Percentiles rank a stretch among this genome's conserved stretches.
Evolutionary conservation across 2,113 vertebrate species (phyloP).

Genomic region (Macrotis lagotis): DNA sequence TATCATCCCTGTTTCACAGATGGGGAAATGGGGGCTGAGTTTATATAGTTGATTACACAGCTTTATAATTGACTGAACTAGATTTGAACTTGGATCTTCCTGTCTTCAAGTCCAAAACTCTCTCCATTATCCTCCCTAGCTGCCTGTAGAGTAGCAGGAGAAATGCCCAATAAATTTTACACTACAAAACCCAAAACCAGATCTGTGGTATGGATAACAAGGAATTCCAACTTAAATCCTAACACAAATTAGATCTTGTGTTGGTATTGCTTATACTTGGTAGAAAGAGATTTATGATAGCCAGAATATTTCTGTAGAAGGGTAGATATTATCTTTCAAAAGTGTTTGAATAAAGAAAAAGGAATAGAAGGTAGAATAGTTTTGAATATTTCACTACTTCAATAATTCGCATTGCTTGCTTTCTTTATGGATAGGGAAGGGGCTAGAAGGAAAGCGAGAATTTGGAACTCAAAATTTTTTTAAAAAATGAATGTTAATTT

Average conservation of each 20-base stretch:
- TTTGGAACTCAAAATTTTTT: not conserved
- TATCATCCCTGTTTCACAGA: not conserved
- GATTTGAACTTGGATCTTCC: not conserved
- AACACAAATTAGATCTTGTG: not conserved
- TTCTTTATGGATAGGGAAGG: not conserved
- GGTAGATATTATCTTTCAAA: not conserved
- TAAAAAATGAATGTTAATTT: not conserved
- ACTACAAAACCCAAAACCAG: not conserved
- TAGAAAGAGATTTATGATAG: not conserved
- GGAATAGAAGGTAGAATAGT: not conserved
- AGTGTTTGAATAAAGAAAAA: not conserved
- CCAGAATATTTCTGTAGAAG: not conserved
- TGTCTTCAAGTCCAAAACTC: not conserved
- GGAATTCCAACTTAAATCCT: not conserved
- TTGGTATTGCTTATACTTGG: not conserved
- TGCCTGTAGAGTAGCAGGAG: not conserved
- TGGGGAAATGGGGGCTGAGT: not conserved
- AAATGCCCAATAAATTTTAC: not conserved
- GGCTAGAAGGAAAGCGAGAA: not conserved
- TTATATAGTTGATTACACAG: too few relatives aligned
- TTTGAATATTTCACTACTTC: not conserved
- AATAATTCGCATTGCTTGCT: not conserved
- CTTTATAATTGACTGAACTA: not conserved
- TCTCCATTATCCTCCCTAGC: not conserved
- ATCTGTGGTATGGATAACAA: not conserved